phyloP scores from a whole-genome alignment of 2,113 vertebrate species.

The Pseudorasbora parva region DNA sequence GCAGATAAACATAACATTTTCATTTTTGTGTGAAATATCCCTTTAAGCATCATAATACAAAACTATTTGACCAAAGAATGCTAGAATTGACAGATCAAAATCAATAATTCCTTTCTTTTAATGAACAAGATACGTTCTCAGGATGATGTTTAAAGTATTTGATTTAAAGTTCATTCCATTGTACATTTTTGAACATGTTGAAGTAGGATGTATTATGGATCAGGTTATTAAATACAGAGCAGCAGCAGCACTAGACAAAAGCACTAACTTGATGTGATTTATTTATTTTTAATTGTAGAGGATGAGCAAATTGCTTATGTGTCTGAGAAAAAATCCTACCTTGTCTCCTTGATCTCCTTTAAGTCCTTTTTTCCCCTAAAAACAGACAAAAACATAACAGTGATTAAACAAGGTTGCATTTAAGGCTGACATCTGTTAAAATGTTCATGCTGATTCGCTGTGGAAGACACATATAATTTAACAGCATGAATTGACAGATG shows the following conservation, averaged over 20 bases:
- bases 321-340: slow-evolving; percentile 67
- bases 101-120: background rate
- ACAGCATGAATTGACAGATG: background rate
- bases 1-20: too few relatives aligned
- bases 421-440: slow-evolving; percentile 2
- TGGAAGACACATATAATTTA: background rate
- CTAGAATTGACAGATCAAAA: background rate
- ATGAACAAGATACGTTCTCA: background rate
- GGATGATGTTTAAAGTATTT: background rate
- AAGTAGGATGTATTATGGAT: slow-evolving; percentile 11
- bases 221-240: background rate
- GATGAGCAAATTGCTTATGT: background rate
- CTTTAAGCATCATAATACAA: background rate
- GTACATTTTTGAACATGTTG: background rate
- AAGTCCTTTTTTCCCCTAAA: slow-evolving; percentile 83
- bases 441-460: background rate
- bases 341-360: slow-evolving; percentile 82
- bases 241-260: background rate
- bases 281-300: background rate
- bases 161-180: background rate
- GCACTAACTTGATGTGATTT: background rate
- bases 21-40: too few relatives aligned
- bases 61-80: background rate
- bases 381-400: slow-evolving; percentile 49
- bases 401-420: background rate